A percentile compares a stretch with the other conserved stretches of the same genome.
These are phyloP conservation scores for Wasmannia auropunctata DNA, from an alignment of 1,140 invertebrate genomes.

Conservation along the genomic window DNA sequence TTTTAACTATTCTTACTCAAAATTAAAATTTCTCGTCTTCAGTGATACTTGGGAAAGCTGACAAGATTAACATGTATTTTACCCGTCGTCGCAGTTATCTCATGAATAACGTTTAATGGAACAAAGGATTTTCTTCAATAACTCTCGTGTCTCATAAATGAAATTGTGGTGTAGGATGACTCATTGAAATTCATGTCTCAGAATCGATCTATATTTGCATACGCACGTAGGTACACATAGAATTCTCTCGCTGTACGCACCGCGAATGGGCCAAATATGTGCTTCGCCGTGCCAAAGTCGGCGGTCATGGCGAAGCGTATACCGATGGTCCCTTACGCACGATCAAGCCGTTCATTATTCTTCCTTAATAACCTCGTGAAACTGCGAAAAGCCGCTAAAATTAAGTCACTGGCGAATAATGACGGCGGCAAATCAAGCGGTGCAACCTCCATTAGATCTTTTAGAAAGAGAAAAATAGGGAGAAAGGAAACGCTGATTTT, in stretches of 20 bases:
- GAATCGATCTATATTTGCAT: neutral
- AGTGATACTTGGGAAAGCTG: neutral
- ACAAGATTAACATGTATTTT: neutral
- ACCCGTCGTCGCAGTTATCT: neutral
- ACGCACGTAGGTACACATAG: neutral
- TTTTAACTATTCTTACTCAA: neutral
- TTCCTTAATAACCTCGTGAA: constrained; percentile 56
- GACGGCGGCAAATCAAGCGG: neutral
- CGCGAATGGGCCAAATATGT: neutral
- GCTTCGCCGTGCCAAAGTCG: neutral
- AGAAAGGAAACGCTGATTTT: neutral
- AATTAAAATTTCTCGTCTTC: neutral
- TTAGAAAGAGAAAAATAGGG: neutral
- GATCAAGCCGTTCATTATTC: constrained; percentile 29
- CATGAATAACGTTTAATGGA: neutral
- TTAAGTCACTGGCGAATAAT: constrained; percentile 31
- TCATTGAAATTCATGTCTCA: neutral
- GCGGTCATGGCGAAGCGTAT: neutral
- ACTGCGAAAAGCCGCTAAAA: constrained; percentile 35
- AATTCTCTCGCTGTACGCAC: neutral
- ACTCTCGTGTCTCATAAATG: neutral
- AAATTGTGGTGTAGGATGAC: neutral
- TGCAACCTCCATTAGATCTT: neutral
- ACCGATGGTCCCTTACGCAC: neutral
- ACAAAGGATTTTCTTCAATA: neutral